phyloP scores from a whole-genome alignment of 1,140 invertebrate genomes.

The Nylanderia fulva region DNA sequence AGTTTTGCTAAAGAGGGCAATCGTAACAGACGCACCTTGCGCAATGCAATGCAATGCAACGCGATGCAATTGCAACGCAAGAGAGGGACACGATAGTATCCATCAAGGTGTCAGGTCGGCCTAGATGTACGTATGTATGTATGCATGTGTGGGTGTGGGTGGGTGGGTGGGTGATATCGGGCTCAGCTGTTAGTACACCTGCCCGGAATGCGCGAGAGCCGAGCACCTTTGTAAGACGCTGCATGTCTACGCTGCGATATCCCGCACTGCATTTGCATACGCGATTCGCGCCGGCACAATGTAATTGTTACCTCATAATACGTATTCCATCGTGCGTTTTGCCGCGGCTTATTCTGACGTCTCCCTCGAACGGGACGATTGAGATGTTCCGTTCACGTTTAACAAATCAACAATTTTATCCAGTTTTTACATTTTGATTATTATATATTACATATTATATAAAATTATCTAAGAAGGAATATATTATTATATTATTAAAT shows the following conservation, averaged over 20 bases:
- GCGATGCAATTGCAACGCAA: slow-evolving; percentile 68
- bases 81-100: slow-evolving; percentile 74
- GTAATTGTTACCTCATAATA: slow-evolving; percentile 79
- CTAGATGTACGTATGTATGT: slow-evolving; percentile 33
- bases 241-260: slow-evolving; percentile 73
- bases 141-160: slow-evolving; percentile 40
- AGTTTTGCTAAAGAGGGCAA: slow-evolving; percentile 54
- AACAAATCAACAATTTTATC: no score
- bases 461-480: no score
- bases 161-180: slow-evolving; percentile 77
- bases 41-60: slow-evolving; percentile 56
- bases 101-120: slow-evolving; percentile 77
- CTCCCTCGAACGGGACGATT: slow-evolving; percentile 63
- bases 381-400: not conserved
- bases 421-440: no score
- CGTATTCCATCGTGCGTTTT: slow-evolving; percentile 51
- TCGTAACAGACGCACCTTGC: slow-evolving; percentile 76
- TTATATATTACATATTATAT: no score
- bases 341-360: slow-evolving; percentile 69
- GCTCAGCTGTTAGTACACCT: slow-evolving; percentile 81
- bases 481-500: no score
- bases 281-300: slow-evolving; percentile 75
- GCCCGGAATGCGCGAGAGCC: slow-evolving; percentile 58
- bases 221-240: slow-evolving; percentile 68
- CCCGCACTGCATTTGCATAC: slow-evolving; percentile 75